phyloP scores from a whole-genome alignment of 2,113 vertebrate genomes.

The Campylorhamphus procurvoides region DNA sequence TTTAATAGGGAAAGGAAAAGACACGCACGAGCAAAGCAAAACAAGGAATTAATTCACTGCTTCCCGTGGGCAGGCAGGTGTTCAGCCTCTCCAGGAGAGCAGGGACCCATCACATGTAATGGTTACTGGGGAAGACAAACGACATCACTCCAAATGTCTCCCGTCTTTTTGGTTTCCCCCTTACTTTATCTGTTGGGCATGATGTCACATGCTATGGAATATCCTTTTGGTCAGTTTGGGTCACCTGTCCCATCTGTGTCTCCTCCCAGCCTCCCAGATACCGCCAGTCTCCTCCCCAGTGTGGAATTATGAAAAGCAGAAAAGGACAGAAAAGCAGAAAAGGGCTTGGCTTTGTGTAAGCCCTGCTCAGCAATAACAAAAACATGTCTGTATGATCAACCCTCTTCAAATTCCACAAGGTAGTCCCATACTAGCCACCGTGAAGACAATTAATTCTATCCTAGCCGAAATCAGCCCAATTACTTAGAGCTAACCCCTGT shows the following conservation, averaged over 20 bases:
- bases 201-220: neutral
- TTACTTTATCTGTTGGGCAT: neutral
- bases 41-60: neutral
- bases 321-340: neutral
- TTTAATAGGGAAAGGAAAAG: neutral
- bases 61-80: neutral
- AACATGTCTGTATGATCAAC: neutral
- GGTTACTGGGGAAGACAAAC: neutral
- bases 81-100: neutral
- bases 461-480: neutral
- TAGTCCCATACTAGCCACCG: neutral
- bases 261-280: neutral
- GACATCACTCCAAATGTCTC: neutral
- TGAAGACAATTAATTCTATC: neutral
- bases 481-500: neutral
- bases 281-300: accelerated
- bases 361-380: neutral
- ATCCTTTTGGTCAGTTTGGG: neutral
- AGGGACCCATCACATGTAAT: accelerated
- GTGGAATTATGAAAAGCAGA: accelerated
- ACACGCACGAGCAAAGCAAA: neutral
- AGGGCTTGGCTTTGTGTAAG: neutral
- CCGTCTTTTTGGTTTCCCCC: neutral
- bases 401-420: neutral
- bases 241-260: neutral